Evolutionary conservation across 30 jellyfish, hydroid and myxozoan species (phyloP), one percentile per base, ranked within the genome.

Genomic region (Turritopsis dohrnii): DNA sequence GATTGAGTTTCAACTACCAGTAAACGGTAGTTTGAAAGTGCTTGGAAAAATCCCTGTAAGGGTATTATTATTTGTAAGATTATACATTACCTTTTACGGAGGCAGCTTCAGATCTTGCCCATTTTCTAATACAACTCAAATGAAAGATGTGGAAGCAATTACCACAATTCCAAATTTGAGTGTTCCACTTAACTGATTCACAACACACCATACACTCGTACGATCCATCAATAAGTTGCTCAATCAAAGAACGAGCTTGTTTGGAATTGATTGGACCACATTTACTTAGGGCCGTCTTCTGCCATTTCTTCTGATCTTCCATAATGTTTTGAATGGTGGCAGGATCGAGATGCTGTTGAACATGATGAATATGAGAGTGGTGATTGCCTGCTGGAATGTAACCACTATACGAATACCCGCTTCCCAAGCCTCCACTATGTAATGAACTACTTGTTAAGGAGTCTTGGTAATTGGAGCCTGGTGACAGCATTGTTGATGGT

Each of bases 191-290:
- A 19, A 94, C 74, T 17, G 75, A 28, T 41, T 94, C 99, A 87
- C 99, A 94, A 77, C 99, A 94, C 54, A 94, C 96, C 99, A 94
- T 94, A 84, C 99, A 94, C 27, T 94, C 99, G 80, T 94, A 94
- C 76, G 87, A 79, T 9, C 95, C 99, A 26, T 82, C 91, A 53
- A 84, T 82, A 71, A 94, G 72, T 83, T 89, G 96, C 52, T 94
- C 97, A 16, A 84, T 84, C 28, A 94, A 76, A 7, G 88, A 76
- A 60, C 91, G 81, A 20, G 99, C 96, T 84, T 94, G 99, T 88
- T 87, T 91, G 28, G 99, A 94, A 82, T 94, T 95, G 17, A 94
- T 85, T 7, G 96, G 96, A 21, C 86, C 81, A 73, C 84, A 71
- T 31, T 88, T 88, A 66, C 53, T 82, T 17, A 82, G 73, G 18